These are phyloP conservation scores for Nothoprocta perdicaria DNA, from an alignment of 2,113 vertebrate species.

Conservation along the genomic window DNA sequence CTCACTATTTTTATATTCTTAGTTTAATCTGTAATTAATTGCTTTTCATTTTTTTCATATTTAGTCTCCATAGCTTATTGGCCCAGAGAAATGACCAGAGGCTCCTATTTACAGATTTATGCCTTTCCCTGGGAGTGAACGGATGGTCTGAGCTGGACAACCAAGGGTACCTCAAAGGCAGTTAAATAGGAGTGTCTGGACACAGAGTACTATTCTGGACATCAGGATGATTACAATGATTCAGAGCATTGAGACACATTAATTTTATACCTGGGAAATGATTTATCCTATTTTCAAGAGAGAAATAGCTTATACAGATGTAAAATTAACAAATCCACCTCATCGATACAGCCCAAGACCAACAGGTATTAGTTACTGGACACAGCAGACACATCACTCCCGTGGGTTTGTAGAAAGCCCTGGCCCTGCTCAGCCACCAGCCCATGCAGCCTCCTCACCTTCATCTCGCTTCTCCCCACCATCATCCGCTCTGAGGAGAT, in stretches of 20 bases:
- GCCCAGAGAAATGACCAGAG: neutral
- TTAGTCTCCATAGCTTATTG: neutral
- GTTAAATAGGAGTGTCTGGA: neutral
- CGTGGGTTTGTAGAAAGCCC: neutral
- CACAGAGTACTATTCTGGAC: neutral
- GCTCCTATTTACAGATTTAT: neutral
- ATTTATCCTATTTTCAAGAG: slow-evolving; percentile 11
- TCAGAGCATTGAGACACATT: neutral
- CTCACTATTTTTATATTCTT: neutral
- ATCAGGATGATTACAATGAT: neutral
- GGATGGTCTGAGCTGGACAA: neutral
- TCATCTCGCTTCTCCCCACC: neutral
- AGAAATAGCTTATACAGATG: neutral
- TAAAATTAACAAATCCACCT: slow-evolving; percentile 44
- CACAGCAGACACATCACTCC: slow-evolving; percentile 32
- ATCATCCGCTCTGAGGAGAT: neutral
- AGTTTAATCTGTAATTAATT: neutral
- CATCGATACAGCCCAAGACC: neutral
- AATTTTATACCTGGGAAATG: slow-evolving; percentile 4
- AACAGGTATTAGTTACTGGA: slow-evolving; percentile 11
- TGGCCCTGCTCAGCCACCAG: neutral
- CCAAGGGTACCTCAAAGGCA: fast-evolving
- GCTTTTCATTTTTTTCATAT: neutral
- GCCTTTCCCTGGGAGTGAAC: neutral
- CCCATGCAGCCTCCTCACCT: neutral